Percentiles rank a stretch among this genome's conserved stretches.
phyloP scores from a whole-genome alignment of 2,888 invertebrate genomes.

The Anorthoa munda region DNA sequence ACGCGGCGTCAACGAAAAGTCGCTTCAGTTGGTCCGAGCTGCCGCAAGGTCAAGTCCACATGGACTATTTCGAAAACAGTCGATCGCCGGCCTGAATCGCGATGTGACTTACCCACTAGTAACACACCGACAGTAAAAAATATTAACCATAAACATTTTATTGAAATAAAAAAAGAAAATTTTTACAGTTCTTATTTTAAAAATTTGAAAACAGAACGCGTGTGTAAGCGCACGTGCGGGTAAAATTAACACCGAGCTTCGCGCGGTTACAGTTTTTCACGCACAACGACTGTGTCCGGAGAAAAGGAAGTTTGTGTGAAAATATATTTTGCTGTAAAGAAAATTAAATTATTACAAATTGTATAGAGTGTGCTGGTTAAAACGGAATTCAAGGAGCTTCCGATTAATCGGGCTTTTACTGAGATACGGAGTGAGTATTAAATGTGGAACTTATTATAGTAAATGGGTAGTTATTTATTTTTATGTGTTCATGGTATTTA shows the following conservation, averaged over 20 bases:
- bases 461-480: neutral
- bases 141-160: conserved; percentile 39
- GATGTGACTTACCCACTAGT: conserved; percentile 79
- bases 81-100: conserved; percentile 78
- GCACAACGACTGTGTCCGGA: conserved; percentile 65
- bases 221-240: conserved; percentile 70
- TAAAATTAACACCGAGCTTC: conserved; percentile 78
- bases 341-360: conserved; percentile 21
- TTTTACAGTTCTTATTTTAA: conserved; percentile 65
- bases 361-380: conserved; percentile 37
- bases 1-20: conserved; percentile 83
- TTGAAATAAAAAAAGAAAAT: conserved; percentile 38
- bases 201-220: conserved; percentile 51
- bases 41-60: conserved; percentile 89
- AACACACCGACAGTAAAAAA: conserved; percentile 60
- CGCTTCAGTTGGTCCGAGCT: conserved; percentile 85
- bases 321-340: conserved; percentile 25
- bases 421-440: conserved; percentile 73
- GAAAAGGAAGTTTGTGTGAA: conserved; percentile 51
- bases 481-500: conserved; percentile 1
- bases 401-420: conserved; percentile 66
- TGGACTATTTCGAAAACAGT: conserved; percentile 85
- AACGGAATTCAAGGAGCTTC: conserved; percentile 50
- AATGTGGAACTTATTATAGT: conserved; percentile 10
- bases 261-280: conserved; percentile 72